Evolutionary conservation across 2,113 vertebrate species (phyloP).

Genomic region (Alethe castanea): DNA sequence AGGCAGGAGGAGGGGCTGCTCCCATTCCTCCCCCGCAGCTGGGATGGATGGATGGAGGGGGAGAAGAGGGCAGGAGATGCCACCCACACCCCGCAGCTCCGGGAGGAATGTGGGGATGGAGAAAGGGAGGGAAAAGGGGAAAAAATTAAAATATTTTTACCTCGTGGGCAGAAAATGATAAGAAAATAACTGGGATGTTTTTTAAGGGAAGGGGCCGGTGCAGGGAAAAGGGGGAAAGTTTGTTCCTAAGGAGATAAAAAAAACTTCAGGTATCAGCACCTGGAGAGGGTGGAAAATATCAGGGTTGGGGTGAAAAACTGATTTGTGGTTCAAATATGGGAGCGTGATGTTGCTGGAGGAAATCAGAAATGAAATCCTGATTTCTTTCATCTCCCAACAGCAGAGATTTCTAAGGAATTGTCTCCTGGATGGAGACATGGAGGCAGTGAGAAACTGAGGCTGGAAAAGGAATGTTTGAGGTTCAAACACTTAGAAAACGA

Average conservation of each 20-base stretch:
- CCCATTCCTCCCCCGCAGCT: background rate
- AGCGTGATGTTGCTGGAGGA: background rate
- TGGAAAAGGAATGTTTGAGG: fast-evolving
- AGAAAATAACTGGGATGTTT: constrained; percentile 23
- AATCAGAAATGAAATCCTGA: fast-evolving
- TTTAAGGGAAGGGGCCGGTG: background rate
- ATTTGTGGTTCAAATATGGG: background rate
- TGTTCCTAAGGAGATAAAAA: background rate
- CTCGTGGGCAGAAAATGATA: background rate
- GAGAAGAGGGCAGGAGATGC: background rate
- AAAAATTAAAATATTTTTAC: background rate
- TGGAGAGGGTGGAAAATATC: background rate
- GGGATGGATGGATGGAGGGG: background rate
- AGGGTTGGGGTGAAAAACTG: background rate
- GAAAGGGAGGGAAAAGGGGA: fast-evolving
- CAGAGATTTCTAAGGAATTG: background rate
- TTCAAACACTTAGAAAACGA: background rate
- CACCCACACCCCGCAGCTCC: background rate
- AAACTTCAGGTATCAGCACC: background rate
- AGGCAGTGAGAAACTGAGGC: background rate
- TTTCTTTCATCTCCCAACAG: no score
- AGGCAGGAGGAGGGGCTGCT: constrained; percentile 45
- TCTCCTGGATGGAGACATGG: fast-evolving
- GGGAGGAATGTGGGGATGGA: background rate
- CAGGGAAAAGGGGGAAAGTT: background rate